A percentile compares a stretch with the other conserved stretches of the same genome.
Conservation (phyloP, 2,797 vertebrate species). For the Galago senegalensis region DNA sequence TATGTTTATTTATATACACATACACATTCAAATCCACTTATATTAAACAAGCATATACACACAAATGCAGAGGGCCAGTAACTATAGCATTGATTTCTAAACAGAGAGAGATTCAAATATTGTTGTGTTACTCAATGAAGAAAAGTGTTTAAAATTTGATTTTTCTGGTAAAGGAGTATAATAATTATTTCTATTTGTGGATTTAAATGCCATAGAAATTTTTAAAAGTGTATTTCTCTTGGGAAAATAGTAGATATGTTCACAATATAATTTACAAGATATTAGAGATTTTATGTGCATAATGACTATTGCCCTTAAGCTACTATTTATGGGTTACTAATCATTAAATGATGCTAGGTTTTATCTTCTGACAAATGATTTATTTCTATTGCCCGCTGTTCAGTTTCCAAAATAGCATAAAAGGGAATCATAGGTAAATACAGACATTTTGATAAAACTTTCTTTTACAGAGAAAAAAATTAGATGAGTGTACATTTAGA, state of each 20-base stretch:
- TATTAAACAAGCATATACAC: not conserved
- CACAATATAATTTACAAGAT: not conserved
- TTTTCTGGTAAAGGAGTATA: not conserved
- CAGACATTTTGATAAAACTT: not conserved
- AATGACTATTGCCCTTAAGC: not conserved
- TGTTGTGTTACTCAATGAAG: not conserved
- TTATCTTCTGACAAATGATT: conserved; percentile 39
- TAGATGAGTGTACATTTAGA: not conserved
- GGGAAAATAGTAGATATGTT: conserved; percentile 15
- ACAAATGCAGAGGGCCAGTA: not conserved
- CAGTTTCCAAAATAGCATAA: conserved; percentile 32
- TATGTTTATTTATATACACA: not conserved
- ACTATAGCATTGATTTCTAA: not conserved
- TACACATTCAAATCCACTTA: not conserved
- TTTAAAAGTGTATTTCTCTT: not conserved
- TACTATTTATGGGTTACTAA: not conserved
- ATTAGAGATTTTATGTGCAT: not conserved
- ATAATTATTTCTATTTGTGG: not conserved
- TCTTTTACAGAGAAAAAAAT: not conserved
- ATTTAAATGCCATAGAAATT: not conserved
- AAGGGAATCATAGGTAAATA: conserved; percentile 14
- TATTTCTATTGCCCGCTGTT: not conserved
- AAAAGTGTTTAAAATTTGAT: not conserved
- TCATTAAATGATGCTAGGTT: conserved; percentile 31
- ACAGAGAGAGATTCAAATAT: not conserved